Evolutionary conservation across 2,113 vertebrate species (phyloP).

Genomic region (Zootoca vivipara): DNA sequence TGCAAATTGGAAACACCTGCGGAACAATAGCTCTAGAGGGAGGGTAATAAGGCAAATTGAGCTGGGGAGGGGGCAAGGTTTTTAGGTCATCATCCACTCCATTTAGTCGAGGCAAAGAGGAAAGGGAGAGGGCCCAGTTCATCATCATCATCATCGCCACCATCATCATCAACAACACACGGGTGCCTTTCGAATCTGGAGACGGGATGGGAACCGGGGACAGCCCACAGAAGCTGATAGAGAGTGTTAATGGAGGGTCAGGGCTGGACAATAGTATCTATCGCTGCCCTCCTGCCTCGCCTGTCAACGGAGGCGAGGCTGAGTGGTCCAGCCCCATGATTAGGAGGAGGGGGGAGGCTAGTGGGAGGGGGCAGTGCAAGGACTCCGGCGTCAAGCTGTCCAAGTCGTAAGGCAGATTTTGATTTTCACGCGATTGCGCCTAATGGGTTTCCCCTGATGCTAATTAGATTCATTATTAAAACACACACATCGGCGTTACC

Average conservation of each 20-base stretch:
- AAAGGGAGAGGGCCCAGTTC: conserved; percentile 5
- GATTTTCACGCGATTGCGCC: not conserved
- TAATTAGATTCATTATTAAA: conserved; percentile 19
- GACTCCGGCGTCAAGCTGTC: not conserved
- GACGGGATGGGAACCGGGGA: conserved; percentile 79
- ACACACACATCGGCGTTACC: not conserved
- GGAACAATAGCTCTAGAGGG: conserved; percentile 81
- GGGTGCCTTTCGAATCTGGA: not conserved
- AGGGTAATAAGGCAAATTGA: conserved; percentile 72
- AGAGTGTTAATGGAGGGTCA: conserved; percentile 95
- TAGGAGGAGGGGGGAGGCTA: conserved; percentile 74
- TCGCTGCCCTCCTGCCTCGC: conserved; percentile 88
- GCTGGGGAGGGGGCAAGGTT: conserved; percentile 64
- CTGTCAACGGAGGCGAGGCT: conserved; percentile 84
- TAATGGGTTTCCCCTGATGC: not conserved
- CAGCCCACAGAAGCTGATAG: conserved; percentile 92
- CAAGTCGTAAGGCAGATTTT: not conserved
- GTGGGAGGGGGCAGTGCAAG: not conserved
- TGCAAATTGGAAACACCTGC: conserved; percentile 88
- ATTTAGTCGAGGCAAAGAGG: conserved; percentile 74
- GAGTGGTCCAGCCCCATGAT: conserved; percentile 84
- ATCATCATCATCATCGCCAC: not conserved
- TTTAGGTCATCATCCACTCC: conserved; percentile 71
- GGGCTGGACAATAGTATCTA: conserved; percentile 89
- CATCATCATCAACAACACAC: not conserved